These are phyloP conservation scores for Platyura marginata DNA, from an alignment of 1,140 invertebrate species.

Conservation along the genomic window DNA sequence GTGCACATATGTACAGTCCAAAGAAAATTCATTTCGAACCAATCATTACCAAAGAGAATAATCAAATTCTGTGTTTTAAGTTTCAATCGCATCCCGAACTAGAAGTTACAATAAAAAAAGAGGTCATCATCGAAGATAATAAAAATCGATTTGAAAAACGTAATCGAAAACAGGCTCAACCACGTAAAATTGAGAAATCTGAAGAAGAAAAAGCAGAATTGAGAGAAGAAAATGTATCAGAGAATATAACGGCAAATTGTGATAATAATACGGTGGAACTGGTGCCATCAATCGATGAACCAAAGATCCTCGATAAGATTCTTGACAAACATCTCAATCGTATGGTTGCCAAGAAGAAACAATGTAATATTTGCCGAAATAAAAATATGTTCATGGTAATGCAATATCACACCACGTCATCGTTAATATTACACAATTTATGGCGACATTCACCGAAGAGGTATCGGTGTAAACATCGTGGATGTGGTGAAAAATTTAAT, in stretches of 20 bases:
- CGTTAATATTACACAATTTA: conserved; percentile 24
- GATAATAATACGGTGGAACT: not conserved
- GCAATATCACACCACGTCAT: conserved; percentile 27
- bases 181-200: conserved; percentile 21
- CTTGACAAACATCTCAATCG: conserved; percentile 21
- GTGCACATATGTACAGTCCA: no score
- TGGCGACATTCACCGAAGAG: conserved; percentile 22
- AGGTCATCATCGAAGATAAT: not conserved
- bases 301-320: conserved; percentile 9
- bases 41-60: not conserved
- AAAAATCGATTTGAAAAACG: conserved; percentile 1
- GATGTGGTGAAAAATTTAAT: not conserved
- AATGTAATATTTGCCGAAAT: conserved; percentile 10
- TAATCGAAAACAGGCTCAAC: conserved; percentile 23
- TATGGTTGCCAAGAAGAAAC: conserved; percentile 14
- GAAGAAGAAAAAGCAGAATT: conserved; percentile 9
- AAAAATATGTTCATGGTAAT: conserved; percentile 12
- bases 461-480: not conserved
- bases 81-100: not conserved
- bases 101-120: not conserved
- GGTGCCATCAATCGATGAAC: not conserved
- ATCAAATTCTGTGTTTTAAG: not conserved
- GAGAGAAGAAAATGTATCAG: not conserved
- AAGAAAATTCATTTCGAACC: not conserved
- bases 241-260: no score